A percentile compares a stretch with the other conserved stretches of the same genome.
Evolutionary conservation across 2,797 vertebrate genomes (phyloP).

Genomic region (Trachurus trachurus): DNA sequence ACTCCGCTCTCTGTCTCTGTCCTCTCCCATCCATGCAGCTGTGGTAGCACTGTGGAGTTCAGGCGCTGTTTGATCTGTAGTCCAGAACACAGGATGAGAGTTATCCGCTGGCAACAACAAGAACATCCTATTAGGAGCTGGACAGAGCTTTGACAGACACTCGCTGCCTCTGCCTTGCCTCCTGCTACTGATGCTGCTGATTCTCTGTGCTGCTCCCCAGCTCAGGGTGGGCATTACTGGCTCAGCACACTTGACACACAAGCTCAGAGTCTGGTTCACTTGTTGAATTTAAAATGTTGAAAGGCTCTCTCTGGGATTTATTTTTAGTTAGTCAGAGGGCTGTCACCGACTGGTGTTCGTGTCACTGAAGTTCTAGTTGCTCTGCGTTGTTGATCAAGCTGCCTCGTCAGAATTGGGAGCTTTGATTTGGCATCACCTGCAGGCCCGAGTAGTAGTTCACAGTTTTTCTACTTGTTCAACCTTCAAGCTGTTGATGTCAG

Average conservation of each 20-base stretch:
- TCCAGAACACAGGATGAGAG: constrained; percentile 84
- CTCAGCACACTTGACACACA: constrained; percentile 58
- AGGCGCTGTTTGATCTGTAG: constrained; percentile 80
- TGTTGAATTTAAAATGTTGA: constrained; percentile 60
- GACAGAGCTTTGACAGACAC: constrained; percentile 71
- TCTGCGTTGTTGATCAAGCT: constrained; percentile 28
- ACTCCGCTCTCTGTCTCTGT: constrained; percentile 34
- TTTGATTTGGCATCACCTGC: constrained; percentile 22
- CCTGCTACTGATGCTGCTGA: constrained; percentile 54
- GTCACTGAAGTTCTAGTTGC: constrained; percentile 10
- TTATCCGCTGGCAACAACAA: constrained; percentile 82
- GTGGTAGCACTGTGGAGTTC: constrained; percentile 61
- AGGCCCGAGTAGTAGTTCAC: neutral
- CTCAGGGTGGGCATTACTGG: constrained; percentile 67
- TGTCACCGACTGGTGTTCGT: constrained; percentile 28
- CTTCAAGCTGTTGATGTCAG: neutral
- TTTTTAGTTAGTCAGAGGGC: constrained; percentile 38
- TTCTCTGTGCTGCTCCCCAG: constrained; percentile 53
- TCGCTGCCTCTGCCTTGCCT: constrained; percentile 36
- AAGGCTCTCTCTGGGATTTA: constrained; percentile 42
- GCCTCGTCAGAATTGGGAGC: constrained; percentile 14
- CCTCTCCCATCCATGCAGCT: constrained; percentile 41
- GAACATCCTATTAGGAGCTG: constrained; percentile 83
- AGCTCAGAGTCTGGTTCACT: constrained; percentile 51
- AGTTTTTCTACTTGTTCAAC: neutral